Conservation (phyloP, 2,113 vertebrate species). For the Cyphomyrus plagiostoma region DNA sequence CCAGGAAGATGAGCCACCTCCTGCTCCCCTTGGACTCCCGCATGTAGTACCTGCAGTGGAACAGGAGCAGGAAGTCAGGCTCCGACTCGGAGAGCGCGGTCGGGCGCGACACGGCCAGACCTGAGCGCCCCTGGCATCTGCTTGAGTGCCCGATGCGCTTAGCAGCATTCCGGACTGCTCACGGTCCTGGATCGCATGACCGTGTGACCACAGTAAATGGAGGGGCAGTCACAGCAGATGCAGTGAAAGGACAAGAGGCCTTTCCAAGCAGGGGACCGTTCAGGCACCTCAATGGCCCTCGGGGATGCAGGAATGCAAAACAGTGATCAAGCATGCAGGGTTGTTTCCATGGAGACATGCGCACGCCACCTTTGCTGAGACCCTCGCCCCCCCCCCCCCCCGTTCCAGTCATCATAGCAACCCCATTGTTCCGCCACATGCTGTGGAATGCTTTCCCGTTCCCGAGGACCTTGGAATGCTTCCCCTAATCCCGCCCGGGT, state of each 20-base stretch:
- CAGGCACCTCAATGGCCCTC: no score
- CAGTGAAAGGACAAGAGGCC: neutral
- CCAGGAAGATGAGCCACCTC: conserved; percentile 82
- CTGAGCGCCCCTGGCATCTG: neutral
- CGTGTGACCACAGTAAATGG: neutral
- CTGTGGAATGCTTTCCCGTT: neutral
- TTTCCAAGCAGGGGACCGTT: neutral
- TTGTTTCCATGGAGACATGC: neutral
- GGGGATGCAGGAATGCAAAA: neutral
- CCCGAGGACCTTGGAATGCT: neutral
- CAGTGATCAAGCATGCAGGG: neutral
- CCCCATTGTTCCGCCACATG: neutral
- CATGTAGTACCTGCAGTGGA: conserved; percentile 73
- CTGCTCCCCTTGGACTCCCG: conserved; percentile 84
- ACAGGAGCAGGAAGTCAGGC: neutral
- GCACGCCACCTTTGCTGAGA: neutral
- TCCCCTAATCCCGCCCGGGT: neutral
- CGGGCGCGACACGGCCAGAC: neutral
- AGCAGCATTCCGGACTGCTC: neutral
- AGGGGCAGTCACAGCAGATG: neutral
- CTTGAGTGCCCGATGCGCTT: no score
- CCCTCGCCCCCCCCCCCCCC: neutral
- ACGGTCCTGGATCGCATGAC: neutral
- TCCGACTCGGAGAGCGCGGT: neutral
- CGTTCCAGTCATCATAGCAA: neutral